These are phyloP conservation scores for Alligator mississippiensis DNA, from an alignment of 2,113 vertebrate species.

Conservation along the genomic window DNA sequence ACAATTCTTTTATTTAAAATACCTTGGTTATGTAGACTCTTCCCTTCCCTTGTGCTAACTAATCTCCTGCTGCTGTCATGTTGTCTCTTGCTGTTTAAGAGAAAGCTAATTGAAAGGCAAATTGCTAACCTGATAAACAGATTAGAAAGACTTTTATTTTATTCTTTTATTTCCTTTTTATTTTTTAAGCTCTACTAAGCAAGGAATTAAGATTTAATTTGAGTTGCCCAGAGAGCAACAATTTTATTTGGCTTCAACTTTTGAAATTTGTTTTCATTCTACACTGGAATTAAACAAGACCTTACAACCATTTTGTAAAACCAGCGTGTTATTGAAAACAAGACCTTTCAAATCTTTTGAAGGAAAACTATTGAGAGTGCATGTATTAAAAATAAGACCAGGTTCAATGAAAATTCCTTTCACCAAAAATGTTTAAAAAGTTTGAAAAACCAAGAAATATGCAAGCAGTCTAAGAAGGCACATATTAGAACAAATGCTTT, in stretches of 20 bases:
- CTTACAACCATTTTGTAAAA: too few relatives aligned
- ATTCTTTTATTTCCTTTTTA: background rate
- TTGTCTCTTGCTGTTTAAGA: background rate
- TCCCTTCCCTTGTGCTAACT: background rate
- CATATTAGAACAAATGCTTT: background rate
- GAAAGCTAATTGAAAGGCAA: constrained; percentile 19
- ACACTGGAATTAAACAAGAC: too few relatives aligned
- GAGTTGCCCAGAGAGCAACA: background rate
- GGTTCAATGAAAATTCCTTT: too few relatives aligned
- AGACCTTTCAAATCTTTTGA: too few relatives aligned
- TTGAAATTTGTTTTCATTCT: background rate
- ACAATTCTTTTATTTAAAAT: background rate
- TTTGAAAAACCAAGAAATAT: background rate
- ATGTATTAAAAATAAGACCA: too few relatives aligned
- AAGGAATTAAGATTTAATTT: background rate
- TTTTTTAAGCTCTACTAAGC: background rate
- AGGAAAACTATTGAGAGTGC: too few relatives aligned
- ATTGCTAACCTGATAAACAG: background rate
- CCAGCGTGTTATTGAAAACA: too few relatives aligned
- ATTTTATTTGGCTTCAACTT: background rate
- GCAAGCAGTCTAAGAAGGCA: background rate
- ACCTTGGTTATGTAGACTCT: background rate
- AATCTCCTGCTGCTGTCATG: background rate
- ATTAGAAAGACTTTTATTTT: background rate
- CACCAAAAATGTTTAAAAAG: background rate